A percentile compares a stretch with the other conserved stretches of the same genome.
These are phyloP conservation scores for Brenthis ino DNA, from an alignment of 2,888 invertebrate species.

Conservation along the genomic window DNA sequence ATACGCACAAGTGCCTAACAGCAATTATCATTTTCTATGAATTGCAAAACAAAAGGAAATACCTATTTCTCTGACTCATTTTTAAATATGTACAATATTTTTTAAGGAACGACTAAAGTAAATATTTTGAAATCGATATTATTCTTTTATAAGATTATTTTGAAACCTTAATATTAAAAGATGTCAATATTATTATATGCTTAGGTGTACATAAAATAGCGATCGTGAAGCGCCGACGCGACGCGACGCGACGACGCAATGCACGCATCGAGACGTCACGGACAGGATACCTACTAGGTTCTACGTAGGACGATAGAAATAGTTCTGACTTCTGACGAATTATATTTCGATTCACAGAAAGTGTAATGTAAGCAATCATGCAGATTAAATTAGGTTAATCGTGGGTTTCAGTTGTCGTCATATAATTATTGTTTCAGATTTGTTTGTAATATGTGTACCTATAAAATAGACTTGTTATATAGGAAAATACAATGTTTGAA, in stretches of 20 bases:
- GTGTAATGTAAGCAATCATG: conserved; percentile 60
- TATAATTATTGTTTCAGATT: conserved; percentile 9
- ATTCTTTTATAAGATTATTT: neutral
- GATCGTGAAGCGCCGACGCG: conserved; percentile 40
- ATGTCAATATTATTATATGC: neutral
- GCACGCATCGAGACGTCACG: conserved; percentile 53
- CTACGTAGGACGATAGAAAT: conserved; percentile 65
- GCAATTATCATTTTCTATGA: neutral
- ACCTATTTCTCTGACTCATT: neutral
- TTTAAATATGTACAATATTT: neutral
- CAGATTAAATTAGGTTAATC: conserved; percentile 41
- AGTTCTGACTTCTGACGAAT: conserved; percentile 71
- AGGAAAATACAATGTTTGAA: too few relatives aligned
- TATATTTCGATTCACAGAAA: conserved; percentile 59
- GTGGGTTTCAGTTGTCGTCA: conserved; percentile 21
- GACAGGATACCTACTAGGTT: conserved; percentile 55
- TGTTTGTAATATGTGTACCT: neutral
- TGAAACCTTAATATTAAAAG: neutral
- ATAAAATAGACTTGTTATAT: too few relatives aligned
- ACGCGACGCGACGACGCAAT: conserved; percentile 31
- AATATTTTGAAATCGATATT: neutral
- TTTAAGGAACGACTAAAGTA: neutral
- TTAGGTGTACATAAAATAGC: neutral
- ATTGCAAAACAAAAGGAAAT: neutral
- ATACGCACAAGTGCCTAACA: neutral